Evolutionary conservation across 2,888 invertebrate genomes (phyloP), one percentile per base, ranked within the genome.

Genomic region (Neria commutata): DNA sequence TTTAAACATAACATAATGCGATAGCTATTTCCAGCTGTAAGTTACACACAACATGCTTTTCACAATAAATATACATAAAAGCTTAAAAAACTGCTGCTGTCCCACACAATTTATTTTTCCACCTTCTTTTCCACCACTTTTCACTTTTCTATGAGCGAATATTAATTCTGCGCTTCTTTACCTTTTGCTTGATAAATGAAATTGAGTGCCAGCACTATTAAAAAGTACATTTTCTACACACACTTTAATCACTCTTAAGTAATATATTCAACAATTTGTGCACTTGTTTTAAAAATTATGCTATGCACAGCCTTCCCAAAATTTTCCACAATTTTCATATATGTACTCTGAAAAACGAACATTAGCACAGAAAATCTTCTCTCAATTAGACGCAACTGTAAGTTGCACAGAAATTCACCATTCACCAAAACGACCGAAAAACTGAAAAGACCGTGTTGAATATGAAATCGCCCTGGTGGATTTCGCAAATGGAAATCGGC

Each of bases 101-200:
- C 57, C 46, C 11, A 37, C 37, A 4, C 14, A 37, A 37, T 11
- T 6, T 8, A 29, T 29, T 29, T 29, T 29, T 29, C 29, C 29
- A 8, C 29, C 29, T 11, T 29, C 29, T 11, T 29, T 29, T 29
- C 29, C 29, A 29, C 29, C 34, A 61, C 42, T 64, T 66, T 66
- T 71, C 54, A 56, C 56, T 48, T 48, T 57, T 29, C 61, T 29
- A 29, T 29, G 29, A 11, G 29, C 40, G 56, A 63, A 55, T 57
- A 62, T 60, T 53, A 58, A 23, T 49, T 42, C 29, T 37, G 49
- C 24, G 2, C 2, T 19, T 47, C 61, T 72, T 78, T 78, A 80
- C 80, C 80, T 80, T 77, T 78, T 67, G 78, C 68, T 73, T 78
- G 78, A 63, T 72, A 67, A 70, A 72, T 73, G 69, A 78, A 77